phyloP scores from a whole-genome alignment of 2,113 vertebrate species.

The Pituophis catenifer region DNA sequence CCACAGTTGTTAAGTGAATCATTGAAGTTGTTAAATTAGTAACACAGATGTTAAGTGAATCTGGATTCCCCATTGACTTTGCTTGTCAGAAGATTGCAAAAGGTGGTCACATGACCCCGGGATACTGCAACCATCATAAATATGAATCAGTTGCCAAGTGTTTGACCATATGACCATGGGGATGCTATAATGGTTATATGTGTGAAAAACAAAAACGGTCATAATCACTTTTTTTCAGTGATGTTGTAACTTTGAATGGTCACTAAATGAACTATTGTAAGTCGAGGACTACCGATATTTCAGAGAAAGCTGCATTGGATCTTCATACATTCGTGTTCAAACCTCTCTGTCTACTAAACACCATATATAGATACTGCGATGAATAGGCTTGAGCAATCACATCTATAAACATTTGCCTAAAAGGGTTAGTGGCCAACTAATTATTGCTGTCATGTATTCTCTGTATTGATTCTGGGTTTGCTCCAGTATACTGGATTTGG shows the following conservation, averaged over 20 bases:
- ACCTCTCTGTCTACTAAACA: neutral
- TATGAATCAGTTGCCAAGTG: neutral
- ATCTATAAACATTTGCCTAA: neutral
- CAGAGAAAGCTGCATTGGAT: neutral
- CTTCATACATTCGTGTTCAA: neutral
- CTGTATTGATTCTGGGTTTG: neutral
- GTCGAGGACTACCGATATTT: neutral
- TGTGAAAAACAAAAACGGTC: neutral
- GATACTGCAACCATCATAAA: neutral
- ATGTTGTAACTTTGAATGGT: neutral
- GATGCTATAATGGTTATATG: neutral
- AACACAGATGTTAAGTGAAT: neutral
- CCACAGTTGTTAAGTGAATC: neutral
- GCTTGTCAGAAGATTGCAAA: neutral
- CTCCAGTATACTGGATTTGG: neutral
- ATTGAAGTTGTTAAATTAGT: neutral
- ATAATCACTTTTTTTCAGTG: neutral
- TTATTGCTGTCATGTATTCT: neutral
- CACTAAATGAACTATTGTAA: neutral
- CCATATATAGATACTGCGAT: neutral
- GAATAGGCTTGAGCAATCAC: neutral
- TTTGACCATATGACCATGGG: neutral
- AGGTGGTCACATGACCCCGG: neutral
- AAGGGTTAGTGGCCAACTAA: neutral
- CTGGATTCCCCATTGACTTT: neutral